Conservation (phyloP, 2,113 vertebrate genomes). For the Microcebus murinus region DNA sequence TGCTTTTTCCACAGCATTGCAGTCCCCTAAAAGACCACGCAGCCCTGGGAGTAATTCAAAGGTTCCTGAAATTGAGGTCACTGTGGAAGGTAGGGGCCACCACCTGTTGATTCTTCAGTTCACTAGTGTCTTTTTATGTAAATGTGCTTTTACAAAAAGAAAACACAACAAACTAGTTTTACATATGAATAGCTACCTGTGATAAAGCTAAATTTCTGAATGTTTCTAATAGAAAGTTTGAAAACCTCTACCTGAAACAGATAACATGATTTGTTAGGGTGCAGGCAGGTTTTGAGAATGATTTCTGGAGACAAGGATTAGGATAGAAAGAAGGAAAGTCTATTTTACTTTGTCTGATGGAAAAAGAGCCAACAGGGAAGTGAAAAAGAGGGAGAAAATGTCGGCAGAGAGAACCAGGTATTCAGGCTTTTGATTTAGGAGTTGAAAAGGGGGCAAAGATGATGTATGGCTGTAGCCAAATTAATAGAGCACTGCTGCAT, state of each 20-base stretch:
- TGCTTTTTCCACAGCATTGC: conserved; percentile 77
- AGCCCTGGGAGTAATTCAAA: conserved; percentile 78
- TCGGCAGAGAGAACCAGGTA: too few relatives aligned
- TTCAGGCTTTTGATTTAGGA: too few relatives aligned
- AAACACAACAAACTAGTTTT: not conserved
- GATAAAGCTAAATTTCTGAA: not conserved
- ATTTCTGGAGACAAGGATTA: too few relatives aligned
- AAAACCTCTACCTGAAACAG: not conserved
- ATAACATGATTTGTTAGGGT: not conserved
- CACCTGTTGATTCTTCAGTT: conserved; percentile 17
- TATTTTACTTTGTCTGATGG: too few relatives aligned
- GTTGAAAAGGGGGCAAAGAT: too few relatives aligned
- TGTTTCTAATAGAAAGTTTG: not conserved
- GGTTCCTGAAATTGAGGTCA: conserved; percentile 86
- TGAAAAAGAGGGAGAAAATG: too few relatives aligned
- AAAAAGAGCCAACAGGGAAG: too few relatives aligned
- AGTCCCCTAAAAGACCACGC: conserved; percentile 65
- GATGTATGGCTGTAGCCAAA: too few relatives aligned
- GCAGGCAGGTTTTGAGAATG: too few relatives aligned
- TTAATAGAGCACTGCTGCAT: too few relatives aligned
- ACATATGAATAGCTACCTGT: not conserved
- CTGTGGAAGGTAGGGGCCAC: conserved; percentile 82
- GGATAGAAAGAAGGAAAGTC: too few relatives aligned
- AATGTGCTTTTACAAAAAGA: not conserved
- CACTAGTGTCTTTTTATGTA: not conserved